Base-by-base conservation (phyloP, 2,888 invertebrate genomes). In the Catonia carolina region DNA sequence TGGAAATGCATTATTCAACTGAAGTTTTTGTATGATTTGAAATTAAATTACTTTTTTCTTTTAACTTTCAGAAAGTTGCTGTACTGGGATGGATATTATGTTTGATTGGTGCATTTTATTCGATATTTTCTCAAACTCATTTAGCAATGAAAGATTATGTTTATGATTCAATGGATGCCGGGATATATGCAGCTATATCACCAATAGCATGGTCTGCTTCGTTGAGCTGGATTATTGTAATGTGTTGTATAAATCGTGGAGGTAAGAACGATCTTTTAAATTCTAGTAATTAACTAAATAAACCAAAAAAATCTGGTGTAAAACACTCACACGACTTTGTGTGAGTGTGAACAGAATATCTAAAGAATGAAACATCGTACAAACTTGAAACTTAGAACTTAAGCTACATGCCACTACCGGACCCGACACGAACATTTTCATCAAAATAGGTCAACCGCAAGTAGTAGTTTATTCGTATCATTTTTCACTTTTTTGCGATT, bases 171-270 rank as follows among this genome's bases (percentile, higher is more conserved):
- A 66, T 69, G 1, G 75, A 77, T 1, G 77, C 79, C 0, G 79
- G 81, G 0, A 39, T 78, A 42, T 82, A 80, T 66, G 75, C 77
- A 1, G 77, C 81, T 1, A 69, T 80, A 61, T 75, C 79, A 1
- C 81, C 82, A 0, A 73, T 81, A 2, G 61, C 77, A 33, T 82
- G 81, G 81, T 78, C 79, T 1, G 3, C 74, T 18, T 77, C 75
- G 62, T 72, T 81, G 67, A 72, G 75, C 36, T 72, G 75, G 66
- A 69, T 73, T 0, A 77, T 81, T 59, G 77, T 79, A 74, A 77
- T 78, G 1, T 74, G 77, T 49, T 74, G 74, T 61, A 76, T 76
- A 61, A 75, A 77, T 58, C 75, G 77, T 65, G 75, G 77, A 64
- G 78, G 80, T 80, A 68, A 67, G 58, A 51, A n/a, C n/a, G n/a